Evolutionary conservation across 2,888 invertebrate genomes (phyloP), one percentile per base, ranked within the genome.

Genomic region (Synergus itoensis): DNA sequence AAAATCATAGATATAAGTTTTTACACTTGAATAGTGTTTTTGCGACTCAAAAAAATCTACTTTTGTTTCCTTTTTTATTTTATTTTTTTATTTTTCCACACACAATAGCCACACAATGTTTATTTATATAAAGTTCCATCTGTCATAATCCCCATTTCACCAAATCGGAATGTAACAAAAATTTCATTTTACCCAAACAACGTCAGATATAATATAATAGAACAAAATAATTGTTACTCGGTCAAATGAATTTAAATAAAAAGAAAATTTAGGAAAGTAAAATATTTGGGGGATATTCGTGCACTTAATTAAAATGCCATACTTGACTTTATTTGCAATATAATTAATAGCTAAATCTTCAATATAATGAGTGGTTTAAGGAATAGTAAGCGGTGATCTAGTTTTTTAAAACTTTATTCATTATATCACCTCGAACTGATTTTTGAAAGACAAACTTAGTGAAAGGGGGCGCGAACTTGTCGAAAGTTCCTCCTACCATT

Each of bases 361-460:
- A 3, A 8, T 48, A 8, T 48, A 69, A 45, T 21, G 28, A 69
- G 16, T 8, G 45, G 28, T 48, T 69, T 69, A 69, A 69, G 45
- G 3, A 28, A 11, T 9, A 28, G 43, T 69, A 48, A 69, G 45
- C 7, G 28, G 28, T 43, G 21, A 28, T 69, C 43, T 45, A 9
- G 28, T 67, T 67, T 69, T 73, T 53, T 28, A 4, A 73, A 73
- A 73, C 36, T 73, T 73, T 73, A 53, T 73, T 73, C 36, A 73
- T 73, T 73, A 73, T 53, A 73, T 73, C 53, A 9, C 48, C 11
- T 53, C 48, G 21, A 53, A 73, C 36, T 73, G 48, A 73, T 73
- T 73, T 73, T 73, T 53, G 48, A 73, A 73, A 73, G 53, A 73
- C 36, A 73, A 73, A 73, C 73, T 73, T 73, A 45, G 73, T 53